Evolutionary conservation across 2,888 invertebrate species (phyloP).

Genomic region (Apoda limacodes): DNA sequence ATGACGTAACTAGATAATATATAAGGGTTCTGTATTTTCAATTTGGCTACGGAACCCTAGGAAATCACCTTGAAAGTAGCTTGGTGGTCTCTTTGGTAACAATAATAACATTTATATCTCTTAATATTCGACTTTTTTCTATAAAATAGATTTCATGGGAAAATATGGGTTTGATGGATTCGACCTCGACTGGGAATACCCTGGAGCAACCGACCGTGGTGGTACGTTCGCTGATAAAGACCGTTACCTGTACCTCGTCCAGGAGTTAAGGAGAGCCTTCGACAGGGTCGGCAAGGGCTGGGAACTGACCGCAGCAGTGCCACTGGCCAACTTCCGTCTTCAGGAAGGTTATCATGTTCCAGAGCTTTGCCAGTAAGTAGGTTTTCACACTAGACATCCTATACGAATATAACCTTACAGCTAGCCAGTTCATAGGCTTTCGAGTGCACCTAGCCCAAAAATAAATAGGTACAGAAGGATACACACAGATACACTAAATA

Average conservation of each 20-base stretch:
- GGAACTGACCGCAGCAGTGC: slow-evolving; percentile 93
- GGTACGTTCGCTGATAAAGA: slow-evolving; percentile 88
- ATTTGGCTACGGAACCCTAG: too few species aligned
- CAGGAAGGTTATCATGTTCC: slow-evolving; percentile 93
- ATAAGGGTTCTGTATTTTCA: too few species aligned
- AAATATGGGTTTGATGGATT: slow-evolving; percentile 86
- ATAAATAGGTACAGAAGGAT: too few species aligned
- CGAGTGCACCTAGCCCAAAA: too few species aligned
- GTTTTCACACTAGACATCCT: not conserved
- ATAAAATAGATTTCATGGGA: slow-evolving; percentile 76
- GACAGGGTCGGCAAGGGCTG: slow-evolving; percentile 79
- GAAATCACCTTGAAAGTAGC: too few species aligned
- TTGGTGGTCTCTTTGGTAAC: too few species aligned
- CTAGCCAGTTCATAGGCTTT: too few species aligned
- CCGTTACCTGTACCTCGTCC: slow-evolving; percentile 82
- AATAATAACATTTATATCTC: not conserved
- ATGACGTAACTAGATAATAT: too few species aligned
- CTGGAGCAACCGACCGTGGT: slow-evolving; percentile 88
- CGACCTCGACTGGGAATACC: slow-evolving; percentile 93
- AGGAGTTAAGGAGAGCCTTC: slow-evolving; percentile 84
- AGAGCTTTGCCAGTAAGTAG: slow-evolving; percentile 86
- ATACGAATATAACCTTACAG: too few species aligned
- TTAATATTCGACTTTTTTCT: slow-evolving; percentile 3
- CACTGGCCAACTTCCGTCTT: slow-evolving; percentile 86
- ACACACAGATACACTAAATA: too few species aligned